phyloP scores from a whole-genome alignment of 2,113 vertebrate genomes.

The Platysteira castanea region DNA sequence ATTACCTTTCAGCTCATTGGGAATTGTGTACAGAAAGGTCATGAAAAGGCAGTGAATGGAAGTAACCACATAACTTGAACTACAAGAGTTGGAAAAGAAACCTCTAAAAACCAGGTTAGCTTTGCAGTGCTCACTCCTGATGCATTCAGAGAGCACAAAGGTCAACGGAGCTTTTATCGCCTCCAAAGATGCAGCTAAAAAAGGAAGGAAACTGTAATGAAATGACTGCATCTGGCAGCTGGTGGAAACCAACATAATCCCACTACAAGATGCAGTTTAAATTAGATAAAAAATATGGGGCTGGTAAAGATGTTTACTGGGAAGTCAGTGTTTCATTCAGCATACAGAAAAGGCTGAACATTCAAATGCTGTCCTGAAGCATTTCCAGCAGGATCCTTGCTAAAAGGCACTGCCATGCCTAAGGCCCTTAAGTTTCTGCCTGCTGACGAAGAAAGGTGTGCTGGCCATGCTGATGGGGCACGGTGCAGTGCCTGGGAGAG shows the following conservation, averaged over 20 bases:
- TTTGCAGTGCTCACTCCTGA: conserved; percentile 50
- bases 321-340: not conserved
- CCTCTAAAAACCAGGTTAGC: conserved; percentile 51
- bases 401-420: not conserved
- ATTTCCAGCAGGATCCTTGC: not conserved
- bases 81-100: conserved; percentile 34
- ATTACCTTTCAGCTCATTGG: conserved; percentile 17
- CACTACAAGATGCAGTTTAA: conserved; percentile 34
- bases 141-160: conserved; percentile 44
- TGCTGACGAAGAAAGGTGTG: not conserved
- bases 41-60: conserved; percentile 49
- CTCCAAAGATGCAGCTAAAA: conserved; percentile 44
- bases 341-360: not conserved
- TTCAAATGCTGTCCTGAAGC: not conserved
- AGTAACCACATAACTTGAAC: conserved; percentile 52
- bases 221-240: conserved; percentile 37
- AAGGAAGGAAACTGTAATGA: conserved; percentile 48
- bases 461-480: not conserved
- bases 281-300: conserved; percentile 21
- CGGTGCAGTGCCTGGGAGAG: rapidly evolving
- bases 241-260: conserved; percentile 44
- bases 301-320: not conserved
- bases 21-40: conserved; percentile 47
- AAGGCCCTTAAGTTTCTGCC: not conserved
- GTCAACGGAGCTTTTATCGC: conserved; percentile 50